Evolutionary conservation across 2,797 vertebrate genomes (phyloP), one percentile per base, ranked within the genome.

Genomic region (Spinibarbus caldwelli): DNA sequence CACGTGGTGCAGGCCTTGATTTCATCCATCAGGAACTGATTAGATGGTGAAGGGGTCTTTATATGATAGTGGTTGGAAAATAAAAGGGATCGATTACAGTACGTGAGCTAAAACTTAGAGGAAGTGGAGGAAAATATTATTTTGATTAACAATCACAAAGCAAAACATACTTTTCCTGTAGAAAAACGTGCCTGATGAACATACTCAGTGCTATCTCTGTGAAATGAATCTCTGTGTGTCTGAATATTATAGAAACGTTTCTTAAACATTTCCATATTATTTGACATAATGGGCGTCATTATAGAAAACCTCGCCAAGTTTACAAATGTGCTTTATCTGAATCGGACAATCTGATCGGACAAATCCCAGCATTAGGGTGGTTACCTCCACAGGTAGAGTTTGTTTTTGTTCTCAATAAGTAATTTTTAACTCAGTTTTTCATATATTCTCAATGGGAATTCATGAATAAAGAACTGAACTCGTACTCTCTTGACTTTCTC

Each of bases 241-340:
- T 71, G 78, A 64, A 81, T 71, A 31, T 49, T 80, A 57, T 70
- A 64, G 71, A 87, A 41, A 62, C 49, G 34, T 59, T 75, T 45
- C 31, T 75, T 36, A 66, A 80, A 73, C 78, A 14, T 68, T 82
- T 86, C 71, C 57, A 81, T 76, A 45, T 80, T 43, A 62, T 26
- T 19, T 82, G 75, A 86, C n/a, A 57, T n/a, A 19, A 49, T 41
- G 31, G 83, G 83, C 66, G 52, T 62, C 26, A 12, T 14, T n/a
- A 62, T 29, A 0, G 26, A 62, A 12, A 62, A 14, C 7, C 12
- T 52, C 17, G 67, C 68, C 84, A 62, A 75, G 57, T 54, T 17
- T 12, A 85, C 76, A 73, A 47, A 79, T 45, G 34, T 41, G 71
- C 54, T 62, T 47, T n/a, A 71, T 54, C 78, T 67, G 84, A n/a